Evolutionary conservation across 2,113 vertebrate genomes (phyloP).

Genomic region (Clarias batrachus): DNA sequence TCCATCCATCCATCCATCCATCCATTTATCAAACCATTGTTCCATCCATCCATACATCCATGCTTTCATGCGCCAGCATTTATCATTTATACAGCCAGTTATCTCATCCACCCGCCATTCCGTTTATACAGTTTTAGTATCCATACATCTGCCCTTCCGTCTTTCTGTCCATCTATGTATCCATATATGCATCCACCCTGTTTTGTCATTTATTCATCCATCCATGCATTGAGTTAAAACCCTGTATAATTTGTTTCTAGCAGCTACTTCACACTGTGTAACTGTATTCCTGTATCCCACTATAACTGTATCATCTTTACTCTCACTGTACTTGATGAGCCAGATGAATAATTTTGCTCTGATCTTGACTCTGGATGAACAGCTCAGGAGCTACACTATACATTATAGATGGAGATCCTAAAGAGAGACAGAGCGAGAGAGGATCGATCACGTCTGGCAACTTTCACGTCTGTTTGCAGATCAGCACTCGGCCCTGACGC

Average conservation of each 20-base stretch:
- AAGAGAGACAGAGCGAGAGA: neutral
- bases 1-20: neutral
- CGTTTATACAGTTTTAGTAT: neutral
- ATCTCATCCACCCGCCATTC: neutral
- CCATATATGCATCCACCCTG: neutral
- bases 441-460: constrained; percentile 17
- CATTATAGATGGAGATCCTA: neutral
- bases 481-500: constrained; percentile 8
- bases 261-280: neutral
- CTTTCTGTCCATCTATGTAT: too few relatives aligned
- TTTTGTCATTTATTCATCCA: neutral
- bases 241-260: neutral
- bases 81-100: neutral
- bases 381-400: neutral
- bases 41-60: neutral
- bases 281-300: neutral
- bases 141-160: neutral
- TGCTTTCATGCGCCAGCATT: neutral
- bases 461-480: constrained; percentile 20
- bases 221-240: neutral
- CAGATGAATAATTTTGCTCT: neutral
- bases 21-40: neutral
- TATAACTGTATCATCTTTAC: neutral
- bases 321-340: neutral
- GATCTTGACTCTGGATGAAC: neutral